Evolutionary conservation across 1,140 invertebrate genomes (phyloP).

Genomic region (Littorina saxatilis): DNA sequence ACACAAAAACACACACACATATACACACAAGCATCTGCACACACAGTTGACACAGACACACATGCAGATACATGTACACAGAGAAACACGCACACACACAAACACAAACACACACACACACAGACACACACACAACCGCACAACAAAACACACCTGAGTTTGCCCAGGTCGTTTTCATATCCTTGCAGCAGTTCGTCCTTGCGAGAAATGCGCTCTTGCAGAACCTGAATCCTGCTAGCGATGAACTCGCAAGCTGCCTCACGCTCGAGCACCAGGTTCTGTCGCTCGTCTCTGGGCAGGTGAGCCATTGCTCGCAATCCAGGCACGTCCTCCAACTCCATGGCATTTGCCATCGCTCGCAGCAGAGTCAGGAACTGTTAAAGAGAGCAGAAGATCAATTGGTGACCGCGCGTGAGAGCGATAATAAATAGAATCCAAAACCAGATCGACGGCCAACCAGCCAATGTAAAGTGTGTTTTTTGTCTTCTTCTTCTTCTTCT

Average conservation of each 20-base stretch:
- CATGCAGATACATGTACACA: neutral
- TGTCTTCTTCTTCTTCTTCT: too few species aligned
- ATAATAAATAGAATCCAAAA: too few species aligned
- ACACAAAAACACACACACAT: neutral
- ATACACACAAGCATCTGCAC: neutral
- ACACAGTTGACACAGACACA: neutral
- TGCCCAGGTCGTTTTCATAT: constrained; percentile 74
- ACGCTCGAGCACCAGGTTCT: constrained; percentile 60
- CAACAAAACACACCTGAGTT: constrained; percentile 65
- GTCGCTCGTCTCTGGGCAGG: constrained; percentile 72
- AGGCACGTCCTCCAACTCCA: constrained; percentile 64
- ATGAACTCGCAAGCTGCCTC: constrained; percentile 63
- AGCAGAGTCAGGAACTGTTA: constrained; percentile 69
- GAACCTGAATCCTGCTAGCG: constrained; percentile 59
- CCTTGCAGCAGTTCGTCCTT: constrained; percentile 73
- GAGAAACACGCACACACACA: neutral
- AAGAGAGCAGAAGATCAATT: too few species aligned
- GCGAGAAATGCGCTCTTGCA: constrained; percentile 69
- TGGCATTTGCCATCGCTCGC: constrained; percentile 58
- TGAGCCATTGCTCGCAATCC: constrained; percentile 72
- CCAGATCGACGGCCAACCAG: too few species aligned
- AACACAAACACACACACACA: neutral
- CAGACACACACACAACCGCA: neutral
- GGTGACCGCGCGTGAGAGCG: too few species aligned
- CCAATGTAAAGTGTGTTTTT: too few species aligned